Conservation (phyloP, 2,888 invertebrate species). For the Eupithecia centaureata region DNA sequence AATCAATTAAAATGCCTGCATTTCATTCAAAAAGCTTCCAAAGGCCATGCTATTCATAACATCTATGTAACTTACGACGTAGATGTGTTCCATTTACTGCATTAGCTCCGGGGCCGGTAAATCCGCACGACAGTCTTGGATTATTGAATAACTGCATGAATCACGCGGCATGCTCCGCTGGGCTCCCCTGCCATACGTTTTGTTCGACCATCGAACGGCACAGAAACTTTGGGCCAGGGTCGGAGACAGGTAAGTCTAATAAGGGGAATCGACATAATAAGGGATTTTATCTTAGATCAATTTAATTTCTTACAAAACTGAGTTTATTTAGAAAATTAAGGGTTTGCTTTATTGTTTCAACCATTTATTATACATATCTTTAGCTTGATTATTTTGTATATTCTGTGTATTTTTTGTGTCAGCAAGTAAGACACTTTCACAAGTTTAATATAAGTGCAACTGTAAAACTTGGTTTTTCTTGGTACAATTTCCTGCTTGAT, state of each 20-base stretch:
- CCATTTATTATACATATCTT: too few relatives aligned
- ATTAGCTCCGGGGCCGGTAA: slow-evolving; percentile 60
- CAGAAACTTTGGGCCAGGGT: slow-evolving; percentile 36
- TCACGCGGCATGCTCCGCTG: slow-evolving; percentile 73
- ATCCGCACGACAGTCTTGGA: slow-evolving; percentile 54
- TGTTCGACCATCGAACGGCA: slow-evolving; percentile 52
- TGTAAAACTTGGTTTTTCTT: too few relatives aligned
- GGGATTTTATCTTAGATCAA: neutral
- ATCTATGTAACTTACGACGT: neutral
- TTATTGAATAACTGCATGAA: slow-evolving; percentile 81
- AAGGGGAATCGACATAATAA: neutral
- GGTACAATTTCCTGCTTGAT: too few relatives aligned
- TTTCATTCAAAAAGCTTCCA: neutral
- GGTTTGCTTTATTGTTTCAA: too few relatives aligned
- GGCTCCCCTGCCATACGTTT: slow-evolving; percentile 66
- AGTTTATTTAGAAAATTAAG: too few relatives aligned
- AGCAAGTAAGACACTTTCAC: too few relatives aligned
- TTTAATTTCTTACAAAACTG: neutral
- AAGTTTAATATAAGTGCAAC: too few relatives aligned
- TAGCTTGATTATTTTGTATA: too few relatives aligned
- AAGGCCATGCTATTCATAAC: neutral
- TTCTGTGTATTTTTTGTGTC: too few relatives aligned
- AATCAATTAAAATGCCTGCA: neutral
- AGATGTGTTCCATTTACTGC: slow-evolving; percentile 30
- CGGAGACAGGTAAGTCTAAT: slow-evolving; percentile 6